These are phyloP conservation scores for Sebastes hopkinsi DNA, from an alignment of 2,797 vertebrate genomes.

Conservation along the genomic window DNA sequence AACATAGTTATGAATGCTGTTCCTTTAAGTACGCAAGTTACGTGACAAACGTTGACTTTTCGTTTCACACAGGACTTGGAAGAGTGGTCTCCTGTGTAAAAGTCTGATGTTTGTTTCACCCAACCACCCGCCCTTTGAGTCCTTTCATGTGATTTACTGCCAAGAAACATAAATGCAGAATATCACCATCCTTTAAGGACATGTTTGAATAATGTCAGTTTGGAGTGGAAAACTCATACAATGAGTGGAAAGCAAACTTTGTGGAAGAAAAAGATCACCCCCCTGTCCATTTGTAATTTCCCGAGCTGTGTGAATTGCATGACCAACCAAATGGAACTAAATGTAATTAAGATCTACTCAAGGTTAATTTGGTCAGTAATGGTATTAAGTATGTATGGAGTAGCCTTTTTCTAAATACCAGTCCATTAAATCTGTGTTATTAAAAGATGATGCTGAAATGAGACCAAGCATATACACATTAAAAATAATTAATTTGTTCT, in stretches of 20 bases:
- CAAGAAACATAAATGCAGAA: not conserved
- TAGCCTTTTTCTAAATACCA: slow-evolving; percentile 97
- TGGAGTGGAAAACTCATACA: not conserved
- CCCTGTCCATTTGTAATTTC: slow-evolving; percentile 87
- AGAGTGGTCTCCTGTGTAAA: too few species aligned
- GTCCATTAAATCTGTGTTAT: slow-evolving; percentile 98
- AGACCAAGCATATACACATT: slow-evolving; percentile 96
- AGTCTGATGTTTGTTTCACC: too few species aligned
- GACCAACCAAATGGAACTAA: slow-evolving; percentile 96
- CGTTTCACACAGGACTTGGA: too few species aligned
- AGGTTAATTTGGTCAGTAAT: slow-evolving; percentile 99
- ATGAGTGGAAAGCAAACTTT: slow-evolving; percentile 56
- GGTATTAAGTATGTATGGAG: slow-evolving; percentile 98
- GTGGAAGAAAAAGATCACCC: slow-evolving; percentile 65
- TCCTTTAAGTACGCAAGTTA: too few species aligned
- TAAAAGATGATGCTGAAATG: slow-evolving; percentile 95
- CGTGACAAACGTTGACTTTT: too few species aligned
- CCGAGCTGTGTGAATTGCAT: slow-evolving; percentile 88
- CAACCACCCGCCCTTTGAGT: too few species aligned
- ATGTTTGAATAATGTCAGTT: not conserved
- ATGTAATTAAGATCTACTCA: slow-evolving; percentile 97
- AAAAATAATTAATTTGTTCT: slow-evolving; percentile 80
- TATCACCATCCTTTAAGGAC: not conserved
- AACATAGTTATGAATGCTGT: too few species aligned
- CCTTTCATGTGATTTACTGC: not conserved